phyloP scores from a whole-genome alignment of 2,113 vertebrate genomes.

The Plectropomus leopardus region DNA sequence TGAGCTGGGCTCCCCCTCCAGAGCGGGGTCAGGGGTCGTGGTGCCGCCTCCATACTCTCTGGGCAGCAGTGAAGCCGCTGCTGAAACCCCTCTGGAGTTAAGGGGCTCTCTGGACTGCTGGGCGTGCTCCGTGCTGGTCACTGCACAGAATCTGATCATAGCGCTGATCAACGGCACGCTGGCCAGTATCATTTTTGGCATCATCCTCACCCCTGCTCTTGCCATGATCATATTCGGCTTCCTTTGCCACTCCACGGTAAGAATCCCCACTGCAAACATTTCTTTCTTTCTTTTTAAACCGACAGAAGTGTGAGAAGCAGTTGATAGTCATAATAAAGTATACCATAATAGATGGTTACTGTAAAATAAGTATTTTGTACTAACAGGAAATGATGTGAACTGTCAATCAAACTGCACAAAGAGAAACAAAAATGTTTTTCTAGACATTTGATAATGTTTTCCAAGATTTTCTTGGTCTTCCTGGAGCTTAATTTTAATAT shows the following conservation, averaged over 20 bases:
- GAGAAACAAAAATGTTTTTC: constrained; percentile 38
- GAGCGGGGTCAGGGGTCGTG: constrained; percentile 76
- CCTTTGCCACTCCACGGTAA: constrained; percentile 92
- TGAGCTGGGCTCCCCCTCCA: constrained; percentile 66
- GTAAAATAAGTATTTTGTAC: not conserved
- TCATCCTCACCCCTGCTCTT: constrained; percentile 88
- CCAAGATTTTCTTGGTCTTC: constrained; percentile 26
- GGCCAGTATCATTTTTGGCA: constrained; percentile 85
- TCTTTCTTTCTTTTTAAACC: not conserved
- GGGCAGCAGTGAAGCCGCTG: constrained; percentile 44
- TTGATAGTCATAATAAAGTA: not conserved
- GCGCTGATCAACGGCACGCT: constrained; percentile 86
- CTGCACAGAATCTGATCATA: constrained; percentile 90
- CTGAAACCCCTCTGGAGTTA: constrained; percentile 80
- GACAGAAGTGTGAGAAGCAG: not conserved
- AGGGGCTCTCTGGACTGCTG: constrained; percentile 92
- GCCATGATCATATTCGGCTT: constrained; percentile 90
- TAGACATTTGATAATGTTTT: constrained; percentile 67
- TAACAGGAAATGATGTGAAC: not conserved
- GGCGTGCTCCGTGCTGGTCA: constrained; percentile 93
- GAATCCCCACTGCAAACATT: not conserved
- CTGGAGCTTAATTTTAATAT: constrained; percentile 42
- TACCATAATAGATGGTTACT: not conserved
- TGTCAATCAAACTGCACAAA: constrained; percentile 26
- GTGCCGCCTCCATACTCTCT: constrained; percentile 85